Evolutionary conservation across 2,888 invertebrate species (phyloP).

Genomic region (Polydrusus pterygomalis): DNA sequence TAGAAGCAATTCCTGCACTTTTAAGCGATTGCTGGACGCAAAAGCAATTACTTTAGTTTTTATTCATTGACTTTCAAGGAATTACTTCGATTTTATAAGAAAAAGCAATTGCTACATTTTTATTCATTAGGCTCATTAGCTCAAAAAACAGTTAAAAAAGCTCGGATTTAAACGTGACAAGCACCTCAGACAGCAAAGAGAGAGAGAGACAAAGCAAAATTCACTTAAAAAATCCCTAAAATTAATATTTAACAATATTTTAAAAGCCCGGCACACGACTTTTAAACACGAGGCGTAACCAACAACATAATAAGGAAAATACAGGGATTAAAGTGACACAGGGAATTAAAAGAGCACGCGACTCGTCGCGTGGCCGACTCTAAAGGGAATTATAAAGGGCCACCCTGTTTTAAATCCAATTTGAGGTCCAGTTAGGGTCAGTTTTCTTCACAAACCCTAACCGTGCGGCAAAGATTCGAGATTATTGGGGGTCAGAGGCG

Average conservation of each 20-base stretch:
- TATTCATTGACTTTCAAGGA: too few relatives aligned
- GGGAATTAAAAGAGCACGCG: slow-evolving; percentile 56
- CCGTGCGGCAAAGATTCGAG: slow-evolving; percentile 53
- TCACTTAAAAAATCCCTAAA: slow-evolving; percentile 30
- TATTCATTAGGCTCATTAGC: too few relatives aligned
- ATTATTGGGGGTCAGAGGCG: slow-evolving; percentile 22
- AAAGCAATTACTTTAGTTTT: too few relatives aligned
- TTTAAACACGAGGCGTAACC: slow-evolving; percentile 50
- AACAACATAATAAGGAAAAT: slow-evolving; percentile 47
- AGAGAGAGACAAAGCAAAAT: too few relatives aligned
- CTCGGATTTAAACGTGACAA: too few relatives aligned
- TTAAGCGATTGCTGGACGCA: too few relatives aligned
- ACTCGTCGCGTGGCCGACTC: slow-evolving; percentile 51
- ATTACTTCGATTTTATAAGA: too few relatives aligned
- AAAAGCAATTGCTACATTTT: too few relatives aligned
- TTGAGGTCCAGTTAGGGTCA: slow-evolving; percentile 56
- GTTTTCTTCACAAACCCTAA: slow-evolving; percentile 54
- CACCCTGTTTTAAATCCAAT: slow-evolving; percentile 57
- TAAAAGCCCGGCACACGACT: slow-evolving; percentile 46
- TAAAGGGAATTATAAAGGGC: slow-evolving; percentile 53
- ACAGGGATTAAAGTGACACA: slow-evolving; percentile 45
- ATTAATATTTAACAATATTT: slow-evolving; percentile 50
- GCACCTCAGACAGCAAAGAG: too few relatives aligned
- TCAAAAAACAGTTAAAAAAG: too few relatives aligned
- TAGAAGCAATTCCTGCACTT: too few relatives aligned